Percentiles rank a stretch among this genome's conserved stretches.
These are phyloP conservation scores for Zelostemma sp. DNA, from an alignment of 1,140 invertebrate species.

Conservation along the genomic window DNA sequence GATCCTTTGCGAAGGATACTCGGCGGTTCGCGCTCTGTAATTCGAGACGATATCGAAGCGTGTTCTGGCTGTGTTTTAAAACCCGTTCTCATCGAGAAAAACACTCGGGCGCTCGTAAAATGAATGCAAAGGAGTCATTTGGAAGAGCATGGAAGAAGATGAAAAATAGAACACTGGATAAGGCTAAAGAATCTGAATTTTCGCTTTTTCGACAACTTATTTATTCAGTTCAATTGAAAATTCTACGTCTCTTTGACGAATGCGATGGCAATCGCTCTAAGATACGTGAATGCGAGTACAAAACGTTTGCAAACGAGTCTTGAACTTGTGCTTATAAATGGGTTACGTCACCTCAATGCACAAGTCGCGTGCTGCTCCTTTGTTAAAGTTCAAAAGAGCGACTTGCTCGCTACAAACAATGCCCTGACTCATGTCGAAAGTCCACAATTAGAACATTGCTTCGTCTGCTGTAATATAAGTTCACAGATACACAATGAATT, in stretches of 20 bases:
- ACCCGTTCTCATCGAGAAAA: conserved; percentile 41
- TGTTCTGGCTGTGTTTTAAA: conserved; percentile 11
- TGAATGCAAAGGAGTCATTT: conserved; percentile 37
- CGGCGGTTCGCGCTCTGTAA: conserved; percentile 36
- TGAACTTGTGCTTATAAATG: background rate
- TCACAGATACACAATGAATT: conserved; percentile 1
- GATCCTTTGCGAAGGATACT: conserved; percentile 30
- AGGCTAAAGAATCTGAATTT: too few relatives aligned
- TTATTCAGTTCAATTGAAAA: too few relatives aligned
- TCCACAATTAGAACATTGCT: background rate
- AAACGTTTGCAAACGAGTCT: background rate
- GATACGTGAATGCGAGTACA: too few relatives aligned
- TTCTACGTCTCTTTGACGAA: too few relatives aligned
- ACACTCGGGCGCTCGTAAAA: conserved; percentile 24
- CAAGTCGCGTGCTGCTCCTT: conserved; percentile 6
- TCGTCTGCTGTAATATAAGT: background rate
- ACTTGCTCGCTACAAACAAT: conserved; percentile 4
- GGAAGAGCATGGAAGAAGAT: too few relatives aligned
- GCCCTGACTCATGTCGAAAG: conserved; percentile 5
- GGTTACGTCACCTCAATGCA: conserved; percentile 5
- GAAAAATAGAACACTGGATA: too few relatives aligned
- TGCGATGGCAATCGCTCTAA: conserved; percentile 5
- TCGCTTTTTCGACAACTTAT: too few relatives aligned
- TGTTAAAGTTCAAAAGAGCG: conserved; percentile 8
- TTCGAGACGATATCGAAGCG: conserved; percentile 36